These are phyloP conservation scores for Streptopelia turtur DNA, from an alignment of 2,797 vertebrate species.

Conservation along the genomic window DNA sequence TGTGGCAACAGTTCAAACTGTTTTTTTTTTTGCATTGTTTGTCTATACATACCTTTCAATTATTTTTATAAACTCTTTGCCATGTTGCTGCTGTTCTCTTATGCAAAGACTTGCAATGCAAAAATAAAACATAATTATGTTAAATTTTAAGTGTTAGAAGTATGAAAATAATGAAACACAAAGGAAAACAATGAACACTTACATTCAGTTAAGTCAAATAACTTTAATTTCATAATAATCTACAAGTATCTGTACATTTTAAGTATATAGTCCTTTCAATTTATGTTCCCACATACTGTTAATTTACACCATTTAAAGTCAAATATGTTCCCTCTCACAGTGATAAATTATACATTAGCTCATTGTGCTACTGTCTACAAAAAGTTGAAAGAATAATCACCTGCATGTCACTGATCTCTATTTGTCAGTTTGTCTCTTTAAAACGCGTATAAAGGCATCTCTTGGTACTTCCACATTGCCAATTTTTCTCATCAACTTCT, in stretches of 20 bases:
- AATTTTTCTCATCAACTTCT: slow-evolving; percentile 92
- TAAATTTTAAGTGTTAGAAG: background rate
- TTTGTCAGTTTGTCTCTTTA: slow-evolving; percentile 82
- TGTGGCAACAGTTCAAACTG: background rate
- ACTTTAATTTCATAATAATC: background rate
- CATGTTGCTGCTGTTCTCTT: background rate
- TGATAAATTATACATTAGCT: background rate
- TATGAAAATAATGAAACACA: background rate
- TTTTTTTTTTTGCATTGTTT: background rate
- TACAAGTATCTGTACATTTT: background rate
- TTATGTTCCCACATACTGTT: background rate
- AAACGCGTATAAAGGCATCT: slow-evolving; percentile 91
- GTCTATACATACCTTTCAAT: background rate
- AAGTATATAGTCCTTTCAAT: background rate
- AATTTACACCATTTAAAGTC: background rate
- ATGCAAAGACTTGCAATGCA: background rate
- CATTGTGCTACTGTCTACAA: background rate
- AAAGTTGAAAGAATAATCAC: background rate
- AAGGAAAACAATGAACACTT: background rate
- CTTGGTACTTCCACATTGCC: slow-evolving; percentile 93
- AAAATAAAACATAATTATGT: background rate
- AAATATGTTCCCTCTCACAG: background rate
- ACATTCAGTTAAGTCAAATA: background rate
- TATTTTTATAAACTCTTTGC: background rate
- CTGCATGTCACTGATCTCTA: background rate